phyloP scores from a whole-genome alignment of 2,113 vertebrate species.

The Labeo catla region DNA sequence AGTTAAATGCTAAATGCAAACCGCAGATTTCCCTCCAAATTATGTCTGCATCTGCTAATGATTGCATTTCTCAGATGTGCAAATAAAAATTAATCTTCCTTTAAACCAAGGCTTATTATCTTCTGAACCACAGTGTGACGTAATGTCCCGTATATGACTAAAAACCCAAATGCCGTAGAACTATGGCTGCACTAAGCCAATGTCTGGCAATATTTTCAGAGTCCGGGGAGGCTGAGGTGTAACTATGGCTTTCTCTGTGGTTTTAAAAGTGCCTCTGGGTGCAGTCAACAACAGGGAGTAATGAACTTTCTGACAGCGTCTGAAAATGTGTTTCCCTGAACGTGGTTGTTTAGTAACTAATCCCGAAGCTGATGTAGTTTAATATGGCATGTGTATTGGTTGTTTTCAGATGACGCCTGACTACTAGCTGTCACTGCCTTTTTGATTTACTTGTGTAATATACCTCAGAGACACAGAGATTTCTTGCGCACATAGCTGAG shows the following conservation, averaged over 20 bases:
- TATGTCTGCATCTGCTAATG: not conserved
- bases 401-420: constrained; percentile 26
- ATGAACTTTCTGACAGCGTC: constrained; percentile 37
- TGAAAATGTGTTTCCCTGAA: constrained; percentile 33
- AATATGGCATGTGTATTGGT: constrained; percentile 15
- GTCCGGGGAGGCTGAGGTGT: constrained; percentile 31
- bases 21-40: too few species aligned
- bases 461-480: constrained; percentile 27
- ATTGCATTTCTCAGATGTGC: not conserved
- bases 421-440: constrained; percentile 36
- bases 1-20: not conserved
- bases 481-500: constrained; percentile 6
- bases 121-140: not conserved
- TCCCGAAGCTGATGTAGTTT: constrained; percentile 4
- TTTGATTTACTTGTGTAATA: constrained; percentile 43
- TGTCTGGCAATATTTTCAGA: constrained; percentile 28
- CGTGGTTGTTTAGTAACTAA: constrained; percentile 28
- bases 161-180: not conserved
- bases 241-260: constrained; percentile 29
- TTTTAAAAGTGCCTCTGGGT: constrained; percentile 46
- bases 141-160: not conserved
- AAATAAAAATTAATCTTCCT: not conserved
- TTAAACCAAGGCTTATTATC: not conserved
- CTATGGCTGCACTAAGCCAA: constrained; percentile 6
- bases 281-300: constrained; percentile 43